Evolutionary conservation across 2,888 invertebrate genomes (phyloP).

Genomic region (Pseudoips prasinana): DNA sequence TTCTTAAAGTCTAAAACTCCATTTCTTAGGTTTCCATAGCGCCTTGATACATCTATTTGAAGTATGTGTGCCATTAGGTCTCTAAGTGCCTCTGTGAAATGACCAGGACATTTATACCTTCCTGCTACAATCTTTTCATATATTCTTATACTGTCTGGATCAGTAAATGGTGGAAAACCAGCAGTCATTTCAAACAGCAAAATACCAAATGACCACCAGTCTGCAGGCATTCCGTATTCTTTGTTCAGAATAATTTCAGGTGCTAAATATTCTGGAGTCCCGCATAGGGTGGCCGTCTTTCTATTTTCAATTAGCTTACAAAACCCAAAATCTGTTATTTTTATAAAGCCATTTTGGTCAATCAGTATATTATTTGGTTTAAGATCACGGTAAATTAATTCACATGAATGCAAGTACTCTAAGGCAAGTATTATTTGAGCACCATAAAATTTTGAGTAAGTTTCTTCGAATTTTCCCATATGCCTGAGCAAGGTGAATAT

Average conservation of each 20-base stretch:
- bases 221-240: slow-evolving; percentile 95
- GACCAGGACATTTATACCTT: slow-evolving; percentile 91
- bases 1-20: slow-evolving; percentile 95
- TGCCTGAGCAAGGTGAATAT: slow-evolving; percentile 90
- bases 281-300: slow-evolving; percentile 96
- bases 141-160: slow-evolving; percentile 95
- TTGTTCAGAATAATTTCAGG: slow-evolving; percentile 95
- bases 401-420: slow-evolving; percentile 94
- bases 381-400: slow-evolving; percentile 93
- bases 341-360: slow-evolving; percentile 88
- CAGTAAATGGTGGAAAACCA: slow-evolving; percentile 96
- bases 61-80: slow-evolving; percentile 91
- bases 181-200: slow-evolving; percentile 94
- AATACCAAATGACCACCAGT: slow-evolving; percentile 98
- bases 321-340: slow-evolving; percentile 97
- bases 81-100: slow-evolving; percentile 90
- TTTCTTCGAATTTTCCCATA: slow-evolving; percentile 86
- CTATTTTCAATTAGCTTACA: slow-evolving; percentile 89
- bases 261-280: slow-evolving; percentile 98
- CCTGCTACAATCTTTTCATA: slow-evolving; percentile 97
- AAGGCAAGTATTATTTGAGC: slow-evolving; percentile 94
- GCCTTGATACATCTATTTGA: slow-evolving; percentile 79
- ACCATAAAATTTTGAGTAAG: slow-evolving; percentile 92
- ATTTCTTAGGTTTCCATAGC: slow-evolving; percentile 94
- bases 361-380: slow-evolving; percentile 96